Conservation (phyloP, 1,140 invertebrate genomes). For the Bombus balteatus region DNA sequence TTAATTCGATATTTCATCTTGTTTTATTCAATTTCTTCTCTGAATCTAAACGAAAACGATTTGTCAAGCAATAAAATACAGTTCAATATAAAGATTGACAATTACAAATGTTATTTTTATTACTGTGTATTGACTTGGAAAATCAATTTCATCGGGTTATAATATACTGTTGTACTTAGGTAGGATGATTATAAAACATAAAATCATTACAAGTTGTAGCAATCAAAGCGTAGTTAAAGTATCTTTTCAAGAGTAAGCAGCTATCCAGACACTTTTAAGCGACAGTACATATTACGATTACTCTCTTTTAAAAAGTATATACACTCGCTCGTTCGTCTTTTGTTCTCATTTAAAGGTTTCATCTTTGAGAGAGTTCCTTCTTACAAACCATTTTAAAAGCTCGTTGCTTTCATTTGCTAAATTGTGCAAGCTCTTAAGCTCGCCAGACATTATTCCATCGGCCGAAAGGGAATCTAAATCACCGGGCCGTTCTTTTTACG, state of each 20-base stretch:
- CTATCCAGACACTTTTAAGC: neutral
- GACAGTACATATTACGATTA: neutral
- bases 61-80: no score
- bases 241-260: neutral
- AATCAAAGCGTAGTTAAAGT: neutral
- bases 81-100: no score
- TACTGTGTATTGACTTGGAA: no score
- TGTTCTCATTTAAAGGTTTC: neutral
- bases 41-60: no score
- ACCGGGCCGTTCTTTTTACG: neutral
- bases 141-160: no score
- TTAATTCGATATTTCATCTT: no score
- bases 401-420: constrained; percentile 35
- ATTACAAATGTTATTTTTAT: no score
- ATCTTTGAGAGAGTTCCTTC: neutral
- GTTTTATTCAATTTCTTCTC: no score
- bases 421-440: constrained; percentile 12
- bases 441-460: constrained; percentile 8
- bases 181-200: no score
- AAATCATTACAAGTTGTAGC: no score
- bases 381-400: constrained; percentile 10
- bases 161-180: no score
- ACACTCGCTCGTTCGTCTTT: neutral
- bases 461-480: constrained; percentile 6
- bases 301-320: neutral